A percentile compares a stretch with the other conserved stretches of the same genome.
Conservation (phyloP, 2,888 invertebrate genomes). For the Perizoma flavofasciatum region DNA sequence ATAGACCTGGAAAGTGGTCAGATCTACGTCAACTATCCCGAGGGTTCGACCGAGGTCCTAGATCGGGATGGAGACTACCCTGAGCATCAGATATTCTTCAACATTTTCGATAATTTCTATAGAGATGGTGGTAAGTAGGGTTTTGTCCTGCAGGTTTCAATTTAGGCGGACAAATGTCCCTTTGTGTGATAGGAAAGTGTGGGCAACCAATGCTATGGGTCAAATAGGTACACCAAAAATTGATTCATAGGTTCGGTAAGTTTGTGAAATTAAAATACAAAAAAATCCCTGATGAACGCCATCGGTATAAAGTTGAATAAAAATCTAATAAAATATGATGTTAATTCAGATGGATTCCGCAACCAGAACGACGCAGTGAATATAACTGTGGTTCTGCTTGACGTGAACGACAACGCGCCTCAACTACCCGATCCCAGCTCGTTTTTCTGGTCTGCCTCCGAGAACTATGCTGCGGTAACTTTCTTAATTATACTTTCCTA, state of each 20-base stretch:
- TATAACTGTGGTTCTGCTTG: slow-evolving; percentile 77
- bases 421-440: slow-evolving; percentile 62
- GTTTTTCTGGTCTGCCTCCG: slow-evolving; percentile 62
- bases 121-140: slow-evolving; percentile 63
- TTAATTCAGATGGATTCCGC: slow-evolving; percentile 65
- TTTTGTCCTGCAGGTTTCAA: no score
- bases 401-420: slow-evolving; percentile 86
- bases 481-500: background rate
- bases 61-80: slow-evolving; percentile 80
- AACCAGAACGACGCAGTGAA: slow-evolving; percentile 52
- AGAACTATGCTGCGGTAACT: slow-evolving; percentile 55
- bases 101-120: slow-evolving; percentile 80
- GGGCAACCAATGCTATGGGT: no score
- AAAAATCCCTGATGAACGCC: no score
- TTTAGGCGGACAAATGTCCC: no score
- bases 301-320: no score
- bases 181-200: no score
- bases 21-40: slow-evolving; percentile 68
- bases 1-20: slow-evolving; percentile 74
- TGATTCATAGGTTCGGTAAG: no score
- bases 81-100: slow-evolving; percentile 73
- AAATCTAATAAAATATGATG: no score
- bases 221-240: no score
- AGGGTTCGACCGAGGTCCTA: slow-evolving; percentile 64
- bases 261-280: no score